These are phyloP conservation scores for Merluccius polli DNA, from an alignment of 2,797 vertebrate species.

Conservation along the genomic window DNA sequence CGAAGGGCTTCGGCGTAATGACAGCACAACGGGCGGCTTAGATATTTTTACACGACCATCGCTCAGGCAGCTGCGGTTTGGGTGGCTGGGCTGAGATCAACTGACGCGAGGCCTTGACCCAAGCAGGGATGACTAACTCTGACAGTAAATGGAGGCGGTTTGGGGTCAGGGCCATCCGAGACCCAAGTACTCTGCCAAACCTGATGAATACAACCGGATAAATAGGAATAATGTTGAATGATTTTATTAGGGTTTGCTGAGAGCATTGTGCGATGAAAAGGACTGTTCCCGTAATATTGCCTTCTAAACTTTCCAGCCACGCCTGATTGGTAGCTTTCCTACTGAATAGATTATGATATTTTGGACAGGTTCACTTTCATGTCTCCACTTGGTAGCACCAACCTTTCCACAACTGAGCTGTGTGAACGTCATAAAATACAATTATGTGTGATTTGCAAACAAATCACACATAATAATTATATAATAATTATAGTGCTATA, in stretches of 20 bases:
- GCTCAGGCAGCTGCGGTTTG: background rate
- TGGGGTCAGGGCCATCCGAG: background rate
- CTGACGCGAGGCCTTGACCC: background rate
- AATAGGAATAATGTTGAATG: background rate
- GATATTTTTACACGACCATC: background rate
- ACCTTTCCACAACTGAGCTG: background rate
- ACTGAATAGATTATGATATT: background rate
- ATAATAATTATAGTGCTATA: background rate
- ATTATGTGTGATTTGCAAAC: background rate
- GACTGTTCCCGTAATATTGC: background rate
- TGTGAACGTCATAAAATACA: background rate
- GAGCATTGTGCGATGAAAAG: background rate
- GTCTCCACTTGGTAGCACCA: background rate
- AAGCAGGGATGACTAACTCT: background rate
- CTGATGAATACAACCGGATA: background rate
- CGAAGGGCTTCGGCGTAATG: background rate
- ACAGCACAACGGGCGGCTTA: background rate
- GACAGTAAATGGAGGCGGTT: background rate
- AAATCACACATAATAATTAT: background rate
- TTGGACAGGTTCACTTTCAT: background rate
- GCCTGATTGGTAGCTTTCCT: no score
- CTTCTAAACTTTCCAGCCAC: background rate
- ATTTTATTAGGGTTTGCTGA: background rate
- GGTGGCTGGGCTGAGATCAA: background rate
- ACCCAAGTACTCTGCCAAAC: background rate